These are phyloP conservation scores for Pelecanoides urinatrix DNA, from an alignment of 2,113 vertebrate species.

Conservation along the genomic window DNA sequence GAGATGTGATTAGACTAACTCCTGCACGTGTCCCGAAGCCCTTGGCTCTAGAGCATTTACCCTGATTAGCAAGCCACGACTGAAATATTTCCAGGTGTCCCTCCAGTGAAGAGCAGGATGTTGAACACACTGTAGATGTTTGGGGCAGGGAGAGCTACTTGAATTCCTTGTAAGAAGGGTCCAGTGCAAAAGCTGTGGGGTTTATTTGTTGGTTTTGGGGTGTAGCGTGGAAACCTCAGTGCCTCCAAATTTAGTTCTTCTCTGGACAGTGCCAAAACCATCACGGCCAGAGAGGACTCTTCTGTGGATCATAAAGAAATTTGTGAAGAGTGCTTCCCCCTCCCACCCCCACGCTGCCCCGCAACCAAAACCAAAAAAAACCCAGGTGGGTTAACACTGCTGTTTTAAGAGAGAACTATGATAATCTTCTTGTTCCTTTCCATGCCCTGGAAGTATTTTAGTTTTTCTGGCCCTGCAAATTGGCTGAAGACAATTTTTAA, in stretches of 20 bases:
- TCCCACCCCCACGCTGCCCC: no score
- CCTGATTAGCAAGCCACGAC: neutral
- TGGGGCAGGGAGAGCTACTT: neutral
- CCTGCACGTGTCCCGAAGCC: neutral
- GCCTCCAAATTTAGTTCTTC: neutral
- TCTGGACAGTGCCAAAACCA: neutral
- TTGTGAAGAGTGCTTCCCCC: neutral
- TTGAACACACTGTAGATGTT: neutral
- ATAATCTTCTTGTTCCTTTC: neutral
- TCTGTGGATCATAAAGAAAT: neutral
- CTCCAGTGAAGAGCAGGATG: neutral
- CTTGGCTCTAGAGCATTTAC: neutral
- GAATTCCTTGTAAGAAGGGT: neutral
- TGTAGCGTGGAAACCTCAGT: neutral
- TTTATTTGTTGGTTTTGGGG: neutral
- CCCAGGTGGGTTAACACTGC: neutral
- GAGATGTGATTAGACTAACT: neutral
- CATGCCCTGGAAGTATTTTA: neutral
- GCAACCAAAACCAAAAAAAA: no score
- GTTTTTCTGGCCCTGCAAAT: neutral
- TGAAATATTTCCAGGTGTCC: neutral
- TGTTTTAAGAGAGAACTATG: neutral
- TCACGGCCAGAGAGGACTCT: neutral
- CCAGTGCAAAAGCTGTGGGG: neutral
- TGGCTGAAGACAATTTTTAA: neutral